phyloP scores from a whole-genome alignment of 2,797 vertebrate species.

The Falco naumanni region DNA sequence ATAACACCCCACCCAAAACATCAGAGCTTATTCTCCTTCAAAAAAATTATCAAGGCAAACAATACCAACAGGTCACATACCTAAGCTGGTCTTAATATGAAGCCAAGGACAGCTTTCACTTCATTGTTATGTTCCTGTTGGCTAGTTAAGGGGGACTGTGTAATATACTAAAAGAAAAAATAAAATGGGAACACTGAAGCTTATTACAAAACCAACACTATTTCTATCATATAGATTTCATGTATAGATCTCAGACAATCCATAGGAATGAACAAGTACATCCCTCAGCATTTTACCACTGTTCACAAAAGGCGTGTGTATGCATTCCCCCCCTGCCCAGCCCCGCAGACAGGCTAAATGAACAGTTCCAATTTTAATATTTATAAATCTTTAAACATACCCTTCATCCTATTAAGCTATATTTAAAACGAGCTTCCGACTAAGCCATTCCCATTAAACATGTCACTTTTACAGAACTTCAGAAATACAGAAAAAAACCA shows the following conservation, averaged over 20 bases:
- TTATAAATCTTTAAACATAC: neutral
- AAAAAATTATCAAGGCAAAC: neutral
- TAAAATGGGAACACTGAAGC: neutral
- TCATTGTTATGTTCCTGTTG: neutral
- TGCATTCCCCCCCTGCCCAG: neutral
- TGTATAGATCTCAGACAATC: neutral
- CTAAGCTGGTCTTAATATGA: neutral
- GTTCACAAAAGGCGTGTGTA: neutral
- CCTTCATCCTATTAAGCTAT: neutral
- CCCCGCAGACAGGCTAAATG: neutral
- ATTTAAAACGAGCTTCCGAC: neutral
- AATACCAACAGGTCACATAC: rapidly evolving
- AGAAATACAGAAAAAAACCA: neutral
- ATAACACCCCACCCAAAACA: too few relatives aligned
- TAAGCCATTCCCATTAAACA: neutral
- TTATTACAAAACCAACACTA: neutral
- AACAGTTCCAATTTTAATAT: neutral
- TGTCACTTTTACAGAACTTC: neutral
- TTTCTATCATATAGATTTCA: neutral
- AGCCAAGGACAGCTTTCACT: neutral
- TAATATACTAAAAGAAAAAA: neutral
- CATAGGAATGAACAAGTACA: neutral
- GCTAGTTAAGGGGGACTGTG: neutral
- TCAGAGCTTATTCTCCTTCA: neutral
- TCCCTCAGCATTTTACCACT: neutral